These are phyloP conservation scores for Crotalus helleri DNA, from an alignment of 2,113 vertebrate species.

Conservation along the genomic window DNA sequence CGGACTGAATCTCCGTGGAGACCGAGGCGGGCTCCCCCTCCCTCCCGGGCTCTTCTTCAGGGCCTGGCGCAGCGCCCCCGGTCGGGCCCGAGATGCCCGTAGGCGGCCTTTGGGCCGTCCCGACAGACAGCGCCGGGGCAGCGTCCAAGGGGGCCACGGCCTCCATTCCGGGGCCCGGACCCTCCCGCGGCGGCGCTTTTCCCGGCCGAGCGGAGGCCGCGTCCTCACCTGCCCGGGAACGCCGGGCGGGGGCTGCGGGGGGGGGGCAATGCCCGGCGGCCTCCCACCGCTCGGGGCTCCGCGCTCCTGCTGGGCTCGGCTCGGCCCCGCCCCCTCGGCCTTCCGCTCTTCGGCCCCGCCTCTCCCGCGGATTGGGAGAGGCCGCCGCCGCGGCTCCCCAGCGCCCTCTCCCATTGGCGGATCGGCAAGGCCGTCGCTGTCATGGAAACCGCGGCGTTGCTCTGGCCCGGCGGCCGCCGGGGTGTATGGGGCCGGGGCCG, in stretches of 20 bases:
- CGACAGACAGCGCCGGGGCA: too few species aligned
- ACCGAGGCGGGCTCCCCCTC: too few species aligned
- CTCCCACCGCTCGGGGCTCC: not conserved
- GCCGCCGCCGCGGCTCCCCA: not conserved
- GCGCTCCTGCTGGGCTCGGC: not conserved
- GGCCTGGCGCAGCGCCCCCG: too few species aligned
- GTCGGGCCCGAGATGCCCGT: too few species aligned
- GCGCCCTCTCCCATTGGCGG: not conserved
- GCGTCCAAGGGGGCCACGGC: too few species aligned
- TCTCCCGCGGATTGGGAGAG: not conserved
- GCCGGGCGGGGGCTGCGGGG: not conserved
- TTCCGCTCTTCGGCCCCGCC: not conserved
- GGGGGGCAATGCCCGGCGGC: not conserved
- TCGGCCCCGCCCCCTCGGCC: not conserved
- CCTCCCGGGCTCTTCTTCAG: too few species aligned
- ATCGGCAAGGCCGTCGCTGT: not conserved
- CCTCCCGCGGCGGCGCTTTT: too few species aligned
- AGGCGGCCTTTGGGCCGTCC: too few species aligned
- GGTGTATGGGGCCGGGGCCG: not conserved
- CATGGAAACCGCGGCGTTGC: not conserved
- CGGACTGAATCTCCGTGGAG: too few species aligned
- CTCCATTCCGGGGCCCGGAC: too few species aligned
- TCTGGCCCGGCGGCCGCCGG: not conserved
- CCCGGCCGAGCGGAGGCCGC: not conserved
- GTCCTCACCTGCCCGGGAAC: not conserved